Evolutionary conservation across 2,113 vertebrate species (phyloP), one percentile per base, ranked within the genome.

Genomic region (Chlorodrepanis virens): DNA sequence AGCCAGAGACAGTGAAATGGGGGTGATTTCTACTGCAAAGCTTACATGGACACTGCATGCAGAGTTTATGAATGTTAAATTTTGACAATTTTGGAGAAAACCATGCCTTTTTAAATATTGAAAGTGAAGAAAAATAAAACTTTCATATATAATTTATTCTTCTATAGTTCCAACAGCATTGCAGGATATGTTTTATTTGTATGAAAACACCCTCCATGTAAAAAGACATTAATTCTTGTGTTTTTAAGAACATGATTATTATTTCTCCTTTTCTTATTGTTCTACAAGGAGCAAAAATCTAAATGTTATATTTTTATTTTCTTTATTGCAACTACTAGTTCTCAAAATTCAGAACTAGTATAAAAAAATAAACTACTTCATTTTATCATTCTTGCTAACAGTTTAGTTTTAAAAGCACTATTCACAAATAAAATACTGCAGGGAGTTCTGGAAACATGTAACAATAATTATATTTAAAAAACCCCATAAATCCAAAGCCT

Each of bases 291-390:
- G 10, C 19, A 60, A 16, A 64, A 59, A 33, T 3, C 11, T 24
- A 21, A 27, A 24, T 60, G 0, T 61, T 39, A 5, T 5, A 27
- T 29, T 47, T 11, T 45, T 40, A 45, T 64, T 76, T 39, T 71
- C 11, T 24, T 71, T 39, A 35, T 71, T 59, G 7, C 13, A 65
- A n/a, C 4, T 47, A 37, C 5, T 25, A 57, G 4, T 35, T 17
- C 11, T 80, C n/a, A 77, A 68, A 72, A 72, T 4, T 59, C 12
- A 29, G 33, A 82, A 64, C 3, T 40, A 9, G 10, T 39, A 25
- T 6, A 75, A 64, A 64, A 31, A 12, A 33, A 12, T 1, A 1
- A 60, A 75, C 2, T 1, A n/a, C 42, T 85, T 44, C 0, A 52
- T 50, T 83, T 83, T 59, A 54, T 63, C 3, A 1, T 6, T 65